These are phyloP conservation scores for Melanostigma gelatinosum DNA, from an alignment of 2,113 vertebrate genomes.

Conservation along the genomic window DNA sequence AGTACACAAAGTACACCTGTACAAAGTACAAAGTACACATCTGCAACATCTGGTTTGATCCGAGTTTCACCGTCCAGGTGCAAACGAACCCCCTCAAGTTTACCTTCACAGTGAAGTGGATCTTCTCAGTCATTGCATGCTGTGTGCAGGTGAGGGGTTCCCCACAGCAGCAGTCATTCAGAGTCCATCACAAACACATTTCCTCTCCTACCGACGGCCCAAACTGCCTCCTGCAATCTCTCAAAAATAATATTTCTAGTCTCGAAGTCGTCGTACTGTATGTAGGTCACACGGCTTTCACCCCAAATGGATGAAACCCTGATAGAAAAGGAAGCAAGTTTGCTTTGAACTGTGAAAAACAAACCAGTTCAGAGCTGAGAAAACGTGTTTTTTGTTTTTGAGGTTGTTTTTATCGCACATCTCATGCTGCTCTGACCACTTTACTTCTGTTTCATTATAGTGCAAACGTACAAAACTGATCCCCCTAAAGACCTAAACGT, in stretches of 20 bases:
- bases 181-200: not conserved
- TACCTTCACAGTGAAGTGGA: not conserved
- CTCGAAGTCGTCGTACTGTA: constrained; percentile 10
- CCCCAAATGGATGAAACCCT: constrained; percentile 32
- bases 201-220: not conserved
- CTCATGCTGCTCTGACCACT: not conserved
- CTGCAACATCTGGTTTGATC: not conserved
- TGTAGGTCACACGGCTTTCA: constrained; percentile 72
- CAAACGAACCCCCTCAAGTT: not conserved
- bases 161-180: constrained; percentile 3
- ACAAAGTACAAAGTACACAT: too few relatives aligned
- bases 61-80: not conserved
- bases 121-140: too few relatives aligned
- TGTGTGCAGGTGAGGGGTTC: not conserved
- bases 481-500: too few relatives aligned
- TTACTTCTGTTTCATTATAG: not conserved
- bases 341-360: constrained; percentile 26
- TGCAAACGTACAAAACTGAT: not conserved
- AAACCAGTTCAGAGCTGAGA: constrained; percentile 6
- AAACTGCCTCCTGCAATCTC: constrained; percentile 12
- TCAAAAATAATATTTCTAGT: not conserved
- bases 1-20: too few relatives aligned
- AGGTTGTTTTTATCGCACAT: not conserved
- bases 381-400: constrained; percentile 7
- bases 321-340: constrained; percentile 33